These are phyloP conservation scores for Colistium nudipinnis DNA, from an alignment of 2,113 vertebrate genomes.

Conservation along the genomic window DNA sequence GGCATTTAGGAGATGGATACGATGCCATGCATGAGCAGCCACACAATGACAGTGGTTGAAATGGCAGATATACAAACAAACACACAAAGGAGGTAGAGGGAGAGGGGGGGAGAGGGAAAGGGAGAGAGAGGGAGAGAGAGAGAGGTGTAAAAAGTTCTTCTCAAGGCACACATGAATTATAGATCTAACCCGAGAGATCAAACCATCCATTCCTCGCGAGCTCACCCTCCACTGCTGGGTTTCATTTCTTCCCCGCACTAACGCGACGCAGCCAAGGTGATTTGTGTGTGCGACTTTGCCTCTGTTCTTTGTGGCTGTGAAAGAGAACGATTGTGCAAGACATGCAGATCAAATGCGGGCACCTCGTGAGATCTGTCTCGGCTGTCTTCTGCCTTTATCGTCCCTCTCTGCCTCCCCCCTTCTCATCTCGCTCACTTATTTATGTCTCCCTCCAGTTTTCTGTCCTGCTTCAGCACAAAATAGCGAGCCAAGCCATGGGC, in stretches of 20 bases:
- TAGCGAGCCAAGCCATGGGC: not conserved
- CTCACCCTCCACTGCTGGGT: conserved; percentile 9
- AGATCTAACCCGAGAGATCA: conserved; percentile 57
- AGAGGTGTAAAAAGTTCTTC: conserved; percentile 43
- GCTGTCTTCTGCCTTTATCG: conserved; percentile 34
- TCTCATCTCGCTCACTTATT: conserved; percentile 51
- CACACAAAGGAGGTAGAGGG: conserved; percentile 24
- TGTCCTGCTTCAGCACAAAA: conserved; percentile 15
- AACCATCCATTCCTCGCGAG: conserved; percentile 31
- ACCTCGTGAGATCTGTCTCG: conserved; percentile 28
- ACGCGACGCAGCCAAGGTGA: conserved; percentile 20
- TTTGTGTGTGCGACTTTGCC: conserved; percentile 39
- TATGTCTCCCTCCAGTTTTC: conserved; percentile 38
- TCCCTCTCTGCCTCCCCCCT: not conserved
- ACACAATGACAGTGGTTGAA: conserved; percentile 52
- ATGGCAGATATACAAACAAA: conserved; percentile 40
- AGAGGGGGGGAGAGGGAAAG: not conserved
- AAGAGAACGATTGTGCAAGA: conserved; percentile 33
- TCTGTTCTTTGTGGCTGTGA: conserved; percentile 17
- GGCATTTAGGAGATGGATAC: conserved; percentile 64
- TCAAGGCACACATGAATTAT: conserved; percentile 59
- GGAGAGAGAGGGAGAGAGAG: not conserved
- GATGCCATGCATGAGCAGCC: conserved; percentile 65
- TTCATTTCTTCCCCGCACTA: conserved; percentile 21
- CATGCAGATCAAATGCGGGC: conserved; percentile 45